A percentile compares a stretch with the other conserved stretches of the same genome.
Conservation (phyloP, 2,888 invertebrate genomes). For the Tinea pellionella region DNA sequence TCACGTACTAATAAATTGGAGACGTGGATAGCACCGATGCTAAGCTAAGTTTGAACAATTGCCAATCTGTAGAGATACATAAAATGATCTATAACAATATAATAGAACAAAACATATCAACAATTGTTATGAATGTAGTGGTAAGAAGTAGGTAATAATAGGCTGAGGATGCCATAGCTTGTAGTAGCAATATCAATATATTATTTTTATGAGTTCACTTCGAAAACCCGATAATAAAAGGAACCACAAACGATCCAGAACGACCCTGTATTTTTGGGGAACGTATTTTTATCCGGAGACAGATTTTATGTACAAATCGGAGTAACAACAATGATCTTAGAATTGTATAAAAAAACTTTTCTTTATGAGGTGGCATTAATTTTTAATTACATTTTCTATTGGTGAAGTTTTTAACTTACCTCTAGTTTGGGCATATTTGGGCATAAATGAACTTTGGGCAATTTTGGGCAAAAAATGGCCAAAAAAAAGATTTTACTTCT, state of each 20-base stretch:
- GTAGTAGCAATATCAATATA: constrained; percentile 14
- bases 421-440: too few relatives aligned
- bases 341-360: neutral
- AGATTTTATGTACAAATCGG: constrained; percentile 8
- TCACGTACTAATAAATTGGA: too few relatives aligned
- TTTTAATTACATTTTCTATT: neutral
- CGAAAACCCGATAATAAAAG: constrained; percentile 14
- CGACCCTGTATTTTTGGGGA: constrained; percentile 11
- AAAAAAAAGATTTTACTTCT: too few relatives aligned
- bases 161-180: constrained; percentile 5
- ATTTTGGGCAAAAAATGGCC: too few relatives aligned
- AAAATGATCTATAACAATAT: neutral
- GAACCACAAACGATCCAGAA: constrained; percentile 14
- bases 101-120: neutral
- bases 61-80: too few relatives aligned
- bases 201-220: constrained; percentile 15
- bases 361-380: neutral
- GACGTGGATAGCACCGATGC: too few relatives aligned
- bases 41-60: too few relatives aligned
- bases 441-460: too few relatives aligned
- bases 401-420: too few relatives aligned
- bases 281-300: constrained; percentile 13
- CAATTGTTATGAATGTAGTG: constrained; percentile 2
- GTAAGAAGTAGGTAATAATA: constrained; percentile 8
- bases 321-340: neutral